Conservation (phyloP, 2,888 invertebrate species). For the Keiferia lycopersicella region DNA sequence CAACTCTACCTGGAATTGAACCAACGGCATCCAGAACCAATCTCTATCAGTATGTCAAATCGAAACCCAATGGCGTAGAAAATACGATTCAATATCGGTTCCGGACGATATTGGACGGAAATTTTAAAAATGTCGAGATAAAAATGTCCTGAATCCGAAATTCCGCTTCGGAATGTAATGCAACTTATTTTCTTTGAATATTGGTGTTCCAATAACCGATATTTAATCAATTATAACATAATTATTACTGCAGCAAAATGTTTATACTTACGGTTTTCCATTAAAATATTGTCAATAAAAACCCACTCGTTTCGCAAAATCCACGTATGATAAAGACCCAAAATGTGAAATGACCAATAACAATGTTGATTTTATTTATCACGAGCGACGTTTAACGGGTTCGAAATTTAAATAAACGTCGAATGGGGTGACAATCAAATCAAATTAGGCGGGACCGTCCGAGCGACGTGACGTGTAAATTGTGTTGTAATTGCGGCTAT, state of each 20-base stretch:
- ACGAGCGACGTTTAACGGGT: constrained; percentile 33
- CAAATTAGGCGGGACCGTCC: constrained; percentile 65
- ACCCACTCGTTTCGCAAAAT: not conserved
- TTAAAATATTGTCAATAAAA: not conserved
- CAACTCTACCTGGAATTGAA: constrained; percentile 29
- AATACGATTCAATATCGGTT: constrained; percentile 37
- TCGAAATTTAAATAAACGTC: constrained; percentile 61
- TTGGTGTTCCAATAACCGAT: not conserved
- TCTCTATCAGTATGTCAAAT: constrained; percentile 30
- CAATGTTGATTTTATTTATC: constrained; percentile 17
- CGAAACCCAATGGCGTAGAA: constrained; percentile 35
- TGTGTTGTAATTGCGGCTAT: constrained; percentile 65
- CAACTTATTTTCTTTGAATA: constrained; percentile 15
- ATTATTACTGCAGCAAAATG: not conserved
- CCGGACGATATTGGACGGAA: constrained; percentile 31
- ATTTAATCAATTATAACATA: not conserved
- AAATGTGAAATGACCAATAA: constrained; percentile 3
- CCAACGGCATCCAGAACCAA: constrained; percentile 24
- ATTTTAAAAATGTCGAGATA: constrained; percentile 30
- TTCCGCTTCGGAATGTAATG: constrained; percentile 31
- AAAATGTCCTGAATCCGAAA: constrained; percentile 32
- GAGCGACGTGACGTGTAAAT: constrained; percentile 57
- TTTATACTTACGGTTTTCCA: not conserved
- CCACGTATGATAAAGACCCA: not conserved
- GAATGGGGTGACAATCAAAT: constrained; percentile 69